Evolutionary conservation across 2,797 vertebrate species (phyloP).

Genomic region (Pipistrellus nathusii): DNA sequence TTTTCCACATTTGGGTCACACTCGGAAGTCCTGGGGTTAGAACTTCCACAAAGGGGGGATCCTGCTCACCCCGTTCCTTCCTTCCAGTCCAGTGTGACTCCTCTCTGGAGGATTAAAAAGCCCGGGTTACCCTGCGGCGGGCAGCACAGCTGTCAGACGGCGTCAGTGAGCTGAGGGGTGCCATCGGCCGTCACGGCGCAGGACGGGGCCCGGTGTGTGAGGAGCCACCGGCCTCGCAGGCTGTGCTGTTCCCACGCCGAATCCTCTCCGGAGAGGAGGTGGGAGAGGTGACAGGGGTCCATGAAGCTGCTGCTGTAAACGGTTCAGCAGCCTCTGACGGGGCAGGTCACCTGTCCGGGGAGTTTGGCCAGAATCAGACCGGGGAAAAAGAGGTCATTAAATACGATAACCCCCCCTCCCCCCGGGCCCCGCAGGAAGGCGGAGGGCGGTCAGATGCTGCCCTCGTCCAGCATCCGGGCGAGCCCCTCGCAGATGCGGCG

Average conservation of each 20-base stretch:
- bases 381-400: background rate
- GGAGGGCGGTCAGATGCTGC: constrained; percentile 90
- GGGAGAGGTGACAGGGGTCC: background rate
- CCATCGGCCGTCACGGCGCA: background rate
- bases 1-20: background rate
- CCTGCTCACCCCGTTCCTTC: background rate
- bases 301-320: background rate
- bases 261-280: accelerated
- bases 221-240: background rate
- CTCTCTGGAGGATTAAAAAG: background rate
- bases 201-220: background rate
- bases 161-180: background rate
- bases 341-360: background rate
- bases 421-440: background rate
- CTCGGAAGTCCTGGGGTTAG: background rate
- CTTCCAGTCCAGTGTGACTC: background rate
- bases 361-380: background rate
- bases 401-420: background rate
- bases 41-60: background rate
- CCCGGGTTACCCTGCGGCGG: background rate
- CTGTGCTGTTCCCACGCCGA: background rate
- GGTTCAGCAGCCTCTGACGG: background rate
- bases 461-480: constrained; percentile 96
- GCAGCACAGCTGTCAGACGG: background rate
- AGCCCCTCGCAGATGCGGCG: constrained; percentile 94